Evolutionary conservation across 2,113 vertebrate genomes (phyloP), one percentile per base, ranked within the genome.

Genomic region (Malurus alboscapulatus): DNA sequence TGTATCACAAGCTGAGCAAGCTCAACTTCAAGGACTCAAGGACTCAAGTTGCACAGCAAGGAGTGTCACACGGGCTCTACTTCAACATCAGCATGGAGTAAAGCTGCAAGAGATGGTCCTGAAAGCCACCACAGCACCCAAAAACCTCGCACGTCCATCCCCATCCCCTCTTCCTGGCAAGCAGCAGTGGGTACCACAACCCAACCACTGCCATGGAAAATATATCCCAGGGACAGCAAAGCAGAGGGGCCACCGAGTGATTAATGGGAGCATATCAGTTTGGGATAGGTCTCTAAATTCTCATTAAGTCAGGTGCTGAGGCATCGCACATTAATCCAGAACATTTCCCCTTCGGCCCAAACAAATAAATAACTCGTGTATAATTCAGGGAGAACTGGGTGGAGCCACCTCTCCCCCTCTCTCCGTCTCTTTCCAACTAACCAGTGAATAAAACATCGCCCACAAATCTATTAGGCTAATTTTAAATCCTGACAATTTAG

Each of bases 401-500:
- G 95, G 95, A 86, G 95, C 92, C 89, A 29, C 6, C 61, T 83
- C 93, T 72, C 79, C 18, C 93, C 54, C 65, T 83, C 80, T 96
- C 88, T 42, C 84, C 0, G 38, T 74, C 92, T 95, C 94, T 83
- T 96, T 96, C 86, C 20, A 45, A 95, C 88, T 96, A 97, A 95
- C 96, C 95, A 97, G 96, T 97, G 97, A 97, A 90, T 97, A 98
- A 97, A 97, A 95, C 97, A 97, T 96, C 95, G 93, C 96, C 96
- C 96, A 92, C 92, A 92, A 97, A 98, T 98, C 97, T 97, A 98
- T 97, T 98, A 97, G 96, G 97, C 97, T 97, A 95, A 97, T 97
- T 98, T 98, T 97, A 98, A 98, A 98, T 97, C 97, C 97, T 98
- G 97, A 98, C 98, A 97, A 98, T 97, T 98, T 97, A 98, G 96